Evolutionary conservation across 2,888 invertebrate genomes (phyloP), one percentile per base, ranked within the genome.

Genomic region (Capitulum mitella): DNA sequence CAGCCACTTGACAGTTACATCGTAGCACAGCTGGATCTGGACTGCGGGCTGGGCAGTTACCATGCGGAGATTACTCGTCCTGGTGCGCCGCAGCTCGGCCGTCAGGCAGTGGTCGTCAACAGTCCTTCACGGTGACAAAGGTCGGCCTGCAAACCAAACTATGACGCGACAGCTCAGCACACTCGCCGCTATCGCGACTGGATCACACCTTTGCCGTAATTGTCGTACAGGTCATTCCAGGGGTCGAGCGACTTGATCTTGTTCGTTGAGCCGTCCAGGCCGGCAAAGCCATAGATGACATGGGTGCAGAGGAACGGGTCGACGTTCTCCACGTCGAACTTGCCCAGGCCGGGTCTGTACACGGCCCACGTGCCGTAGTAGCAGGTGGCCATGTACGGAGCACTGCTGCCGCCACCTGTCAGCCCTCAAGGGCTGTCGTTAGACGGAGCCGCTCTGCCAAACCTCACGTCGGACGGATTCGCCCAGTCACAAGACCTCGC

Each of bases 271-370:
- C 88, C 85, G n/a, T 54, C 70, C 19, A 93, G 86, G 0, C 92
- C 93, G 43, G 90, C 88, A 83, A 94, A 94, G 0, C 90, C 86
- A 84, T 93, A 94, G 26, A 93, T 88, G 75, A 92, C 79, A 83
- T 94, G 93, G 0, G 93, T 93, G 84, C 93, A 94, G 0, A 92
- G 86, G 19, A 84, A 85, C 0, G 92, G 88, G 83, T 93, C 89
- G 61, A 93, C 90, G 80, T 91, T 83, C 16, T 88, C 87, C 0
- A 92, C 89, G 19, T 89, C 87, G 83, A 91, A 93, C 84, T 90
- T 88, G 0, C 93, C 93, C 77, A 86, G 84, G 0, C 89, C 89
- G 0, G 84, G 85, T 51, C 93, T 88, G 83, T 93, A 92, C 32
- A 80, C 80, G 3, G 81, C 81, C 81, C 81, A 81, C 14, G 80